Percentiles rank a stretch among this genome's conserved stretches.
These are phyloP conservation scores for Dysmachus trigonus DNA, from an alignment of 2,888 invertebrate species.

Conservation along the genomic window DNA sequence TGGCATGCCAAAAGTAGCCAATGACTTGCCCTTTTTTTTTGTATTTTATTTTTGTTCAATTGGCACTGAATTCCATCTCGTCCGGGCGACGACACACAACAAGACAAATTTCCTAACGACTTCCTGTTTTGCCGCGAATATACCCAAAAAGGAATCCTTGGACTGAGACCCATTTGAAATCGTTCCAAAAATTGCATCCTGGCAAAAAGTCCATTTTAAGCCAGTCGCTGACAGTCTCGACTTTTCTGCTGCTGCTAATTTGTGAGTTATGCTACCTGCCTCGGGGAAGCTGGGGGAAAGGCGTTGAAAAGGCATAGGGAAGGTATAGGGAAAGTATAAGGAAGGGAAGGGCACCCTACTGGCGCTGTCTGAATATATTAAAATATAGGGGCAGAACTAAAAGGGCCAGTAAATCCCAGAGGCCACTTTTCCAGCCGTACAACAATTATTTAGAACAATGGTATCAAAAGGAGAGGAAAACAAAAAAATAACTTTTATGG, in stretches of 20 bases:
- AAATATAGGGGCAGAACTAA: not conserved
- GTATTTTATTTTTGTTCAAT: not conserved
- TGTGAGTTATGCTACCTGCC: not conserved
- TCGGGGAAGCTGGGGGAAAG: not conserved
- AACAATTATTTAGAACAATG: conserved; percentile 35
- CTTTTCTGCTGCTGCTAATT: not conserved
- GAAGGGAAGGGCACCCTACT: not conserved
- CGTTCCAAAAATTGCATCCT: conserved; percentile 1
- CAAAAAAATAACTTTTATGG: not conserved
- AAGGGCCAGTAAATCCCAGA: conserved; percentile 31
- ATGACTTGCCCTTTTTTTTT: not conserved
- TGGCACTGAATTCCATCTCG: not conserved
- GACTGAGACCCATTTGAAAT: conserved; percentile 12
- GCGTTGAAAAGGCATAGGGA: too few species aligned
- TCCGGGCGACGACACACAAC: not conserved
- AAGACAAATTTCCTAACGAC: not conserved
- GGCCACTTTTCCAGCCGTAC: conserved; percentile 28
- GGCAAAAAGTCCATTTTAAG: not conserved
- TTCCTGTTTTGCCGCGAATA: not conserved
- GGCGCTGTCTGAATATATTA: not conserved
- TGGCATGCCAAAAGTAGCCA: not conserved
- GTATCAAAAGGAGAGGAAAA: not conserved
- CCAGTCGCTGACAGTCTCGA: conserved; percentile 1
- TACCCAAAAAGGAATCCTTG: conserved; percentile 2
- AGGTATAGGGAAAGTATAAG: too few species aligned